Evolutionary conservation across 2,888 invertebrate genomes (phyloP).

Genomic region (Caenorhabditis wallacei): DNA sequence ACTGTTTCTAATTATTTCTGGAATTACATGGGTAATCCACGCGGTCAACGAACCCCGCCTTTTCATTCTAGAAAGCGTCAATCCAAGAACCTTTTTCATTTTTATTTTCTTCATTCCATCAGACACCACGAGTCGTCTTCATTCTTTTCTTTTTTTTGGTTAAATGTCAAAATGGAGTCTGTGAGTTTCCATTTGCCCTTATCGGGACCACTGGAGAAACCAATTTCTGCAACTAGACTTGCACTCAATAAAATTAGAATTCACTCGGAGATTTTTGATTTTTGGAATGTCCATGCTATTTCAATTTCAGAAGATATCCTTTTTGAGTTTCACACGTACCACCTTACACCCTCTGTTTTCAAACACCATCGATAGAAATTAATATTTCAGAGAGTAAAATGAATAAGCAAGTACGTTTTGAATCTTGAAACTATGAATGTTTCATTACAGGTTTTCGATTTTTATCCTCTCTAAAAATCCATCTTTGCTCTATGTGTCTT

Average conservation of each 20-base stretch:
- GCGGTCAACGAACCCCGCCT: constrained; percentile 50
- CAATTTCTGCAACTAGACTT: not conserved
- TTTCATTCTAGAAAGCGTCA: constrained; percentile 15
- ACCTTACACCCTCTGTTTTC: not conserved
- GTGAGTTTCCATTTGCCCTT: constrained; percentile 30
- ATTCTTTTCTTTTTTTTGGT: not conserved
- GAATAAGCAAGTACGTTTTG: constrained; percentile 6
- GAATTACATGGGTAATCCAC: constrained; percentile 45
- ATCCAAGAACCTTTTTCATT: constrained; percentile 22
- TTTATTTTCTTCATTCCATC: not conserved
- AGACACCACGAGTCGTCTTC: not conserved
- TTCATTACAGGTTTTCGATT: constrained; percentile 14
- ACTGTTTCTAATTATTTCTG: constrained; percentile 52
- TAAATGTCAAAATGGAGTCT: not conserved
- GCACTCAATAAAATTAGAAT: constrained; percentile 10
- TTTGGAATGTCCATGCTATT: not conserved
- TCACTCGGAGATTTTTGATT: not conserved
- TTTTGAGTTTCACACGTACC: too few relatives aligned
- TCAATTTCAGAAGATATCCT: too few relatives aligned
- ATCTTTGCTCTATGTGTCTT: constrained; percentile 8
- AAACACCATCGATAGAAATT: constrained; percentile 32
- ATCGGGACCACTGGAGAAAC: too few relatives aligned
- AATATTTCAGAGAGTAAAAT: constrained; percentile 23
- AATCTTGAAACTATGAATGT: constrained; percentile 9
- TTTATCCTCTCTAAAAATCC: not conserved